phyloP scores from a whole-genome alignment of 2,113 vertebrate species.

The Dasyornis broadbenti region DNA sequence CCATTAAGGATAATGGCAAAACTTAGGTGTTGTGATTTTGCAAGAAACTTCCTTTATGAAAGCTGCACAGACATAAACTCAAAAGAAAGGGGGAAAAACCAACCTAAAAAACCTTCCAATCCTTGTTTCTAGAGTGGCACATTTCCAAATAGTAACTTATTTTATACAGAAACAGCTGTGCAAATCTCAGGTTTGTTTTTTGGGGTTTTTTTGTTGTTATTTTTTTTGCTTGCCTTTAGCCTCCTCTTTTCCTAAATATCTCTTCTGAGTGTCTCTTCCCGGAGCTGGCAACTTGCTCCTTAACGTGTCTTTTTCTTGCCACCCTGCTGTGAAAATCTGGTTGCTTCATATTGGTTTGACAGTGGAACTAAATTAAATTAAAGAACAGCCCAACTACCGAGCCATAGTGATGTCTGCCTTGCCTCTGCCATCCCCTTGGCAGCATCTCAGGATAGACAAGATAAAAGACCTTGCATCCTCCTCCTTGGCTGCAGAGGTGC shows the following conservation, averaged over 20 bases:
- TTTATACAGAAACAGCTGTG: neutral
- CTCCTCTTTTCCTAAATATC: neutral
- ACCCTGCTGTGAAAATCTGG: neutral
- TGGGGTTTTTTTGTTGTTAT: too few relatives aligned
- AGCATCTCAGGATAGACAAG: neutral
- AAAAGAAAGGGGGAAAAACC: accelerated
- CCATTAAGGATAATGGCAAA: neutral
- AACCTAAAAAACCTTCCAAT: neutral
- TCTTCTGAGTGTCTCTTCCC: neutral
- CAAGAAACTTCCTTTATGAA: neutral
- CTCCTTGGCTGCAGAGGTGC: neutral
- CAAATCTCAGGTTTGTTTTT: neutral
- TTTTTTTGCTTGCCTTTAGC: neutral
- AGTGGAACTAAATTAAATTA: constrained; percentile 13
- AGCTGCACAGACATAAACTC: neutral
- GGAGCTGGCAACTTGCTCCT: neutral
- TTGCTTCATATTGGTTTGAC: neutral
- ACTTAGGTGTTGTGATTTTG: neutral
- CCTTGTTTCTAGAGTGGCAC: neutral
- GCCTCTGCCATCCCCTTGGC: neutral
- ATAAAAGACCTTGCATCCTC: neutral
- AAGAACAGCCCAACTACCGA: neutral
- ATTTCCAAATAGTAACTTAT: neutral
- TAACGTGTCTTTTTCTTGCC: neutral
- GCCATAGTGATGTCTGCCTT: neutral